Evolutionary conservation across 92 coral and sea anemone genomes (phyloP), one percentile per base, ranked within the genome.

Genomic region (Epizoanthus stellaris): DNA sequence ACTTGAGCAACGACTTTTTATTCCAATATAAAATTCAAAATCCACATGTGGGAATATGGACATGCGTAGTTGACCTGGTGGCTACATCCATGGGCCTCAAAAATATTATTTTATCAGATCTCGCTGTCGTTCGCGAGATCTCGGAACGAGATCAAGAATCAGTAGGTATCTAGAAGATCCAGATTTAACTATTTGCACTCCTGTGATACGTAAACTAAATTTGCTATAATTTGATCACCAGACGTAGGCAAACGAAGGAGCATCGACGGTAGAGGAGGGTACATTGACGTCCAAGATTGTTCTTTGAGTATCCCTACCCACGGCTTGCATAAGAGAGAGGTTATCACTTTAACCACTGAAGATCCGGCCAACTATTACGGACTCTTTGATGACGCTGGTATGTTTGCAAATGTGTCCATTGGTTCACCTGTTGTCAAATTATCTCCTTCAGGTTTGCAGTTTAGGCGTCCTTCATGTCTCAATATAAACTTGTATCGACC

Each of bases 391-490:
- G 61, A 73, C 62, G 61, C 13, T 6, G 77, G 77, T 9, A 34
- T 73, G 25, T 73, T 45, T 49, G 23, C 77, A 12, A 16, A 10
- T 45, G 40, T 73, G 5, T 59, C 15, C 34, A 73, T 73, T 49
- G 61, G 36, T 3, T 73, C 77, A 9, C 38, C 23, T 11, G 42
- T 47, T 45, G 15, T 52, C 60, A 49, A 73, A 30, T 39, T 73
- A 10, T 21, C 38, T 42, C 77, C 77, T 13, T 73, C 77, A 21
- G 77, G 77, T 5, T n/a, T 73, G 38, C 62, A 49, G 49, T 73
- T 73, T 49, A n/a, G 38, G 5, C 23, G 2, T 3, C 39, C 77
- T 6, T 49, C 36, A 20, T 39, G 45, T 73, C 77, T 73, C 61
- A 4, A 11, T 21, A 9, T 43, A 53, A 73, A 17, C 19, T 30